Conservation (phyloP, 2,888 invertebrate genomes). For the Heliconius charithonia region DNA sequence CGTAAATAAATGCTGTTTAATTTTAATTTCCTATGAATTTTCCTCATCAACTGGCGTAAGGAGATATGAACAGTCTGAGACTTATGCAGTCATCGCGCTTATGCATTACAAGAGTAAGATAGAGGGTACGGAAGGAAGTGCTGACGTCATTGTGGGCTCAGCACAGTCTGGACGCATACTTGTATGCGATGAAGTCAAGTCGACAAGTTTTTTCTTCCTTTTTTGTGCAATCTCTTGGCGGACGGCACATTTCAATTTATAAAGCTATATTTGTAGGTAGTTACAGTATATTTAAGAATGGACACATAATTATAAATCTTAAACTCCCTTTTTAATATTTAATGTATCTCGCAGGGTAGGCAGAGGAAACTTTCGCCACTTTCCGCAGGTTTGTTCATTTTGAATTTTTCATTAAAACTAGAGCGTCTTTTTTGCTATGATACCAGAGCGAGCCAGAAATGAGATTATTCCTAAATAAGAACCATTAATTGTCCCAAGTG, state of each 20-base stretch:
- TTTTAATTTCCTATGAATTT: conserved; percentile 28
- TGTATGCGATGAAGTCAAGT: neutral
- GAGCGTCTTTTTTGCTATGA: too few relatives aligned
- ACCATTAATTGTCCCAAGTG: too few relatives aligned
- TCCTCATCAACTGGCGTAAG: conserved; percentile 9
- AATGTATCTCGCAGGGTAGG: too few relatives aligned
- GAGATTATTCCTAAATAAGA: too few relatives aligned
- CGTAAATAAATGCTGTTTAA: conserved; percentile 34
- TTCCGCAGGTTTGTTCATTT: too few relatives aligned
- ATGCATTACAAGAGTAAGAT: conserved; percentile 44
- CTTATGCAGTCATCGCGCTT: neutral
- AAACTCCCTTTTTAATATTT: too few relatives aligned
- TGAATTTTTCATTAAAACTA: too few relatives aligned
- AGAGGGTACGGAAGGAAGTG: conserved; percentile 65
- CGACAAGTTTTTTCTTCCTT: neutral
- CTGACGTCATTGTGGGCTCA: conserved; percentile 70
- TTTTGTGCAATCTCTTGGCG: neutral
- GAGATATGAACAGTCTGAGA: neutral
- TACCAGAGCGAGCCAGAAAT: too few relatives aligned
- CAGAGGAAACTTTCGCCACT: too few relatives aligned
- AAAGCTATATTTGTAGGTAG: neutral
- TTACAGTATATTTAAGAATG: neutral
- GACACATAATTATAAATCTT: neutral
- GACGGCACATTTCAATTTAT: neutral
- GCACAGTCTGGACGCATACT: conserved; percentile 53